Base-by-base conservation (phyloP, 1,140 invertebrate genomes). In the Bombus impatiens region DNA sequence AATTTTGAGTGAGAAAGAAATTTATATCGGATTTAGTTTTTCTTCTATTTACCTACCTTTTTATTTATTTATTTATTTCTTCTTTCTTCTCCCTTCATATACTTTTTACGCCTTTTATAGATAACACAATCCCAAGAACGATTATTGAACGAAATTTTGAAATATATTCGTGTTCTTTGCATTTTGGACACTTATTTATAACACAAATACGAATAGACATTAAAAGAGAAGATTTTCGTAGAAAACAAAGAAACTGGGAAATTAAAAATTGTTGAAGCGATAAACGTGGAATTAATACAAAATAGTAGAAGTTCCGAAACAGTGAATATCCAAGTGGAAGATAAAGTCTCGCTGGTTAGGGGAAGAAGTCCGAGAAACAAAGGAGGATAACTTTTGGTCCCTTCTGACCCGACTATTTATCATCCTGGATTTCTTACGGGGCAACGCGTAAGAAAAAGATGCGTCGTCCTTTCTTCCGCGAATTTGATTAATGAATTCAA, bases 401-500 rank as follows among this genome's bases (percentile, higher is more conserved):
- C 71, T 22, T 22, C 42, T 32, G 42, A 44, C 28, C 71, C 42
- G 71, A 15, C 44, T 74, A 74, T 74, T 74, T 74, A 74, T 74
- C 71, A 74, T 74, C 44, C 71, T 32, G 44, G n/a, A 74, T n/a
- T 47, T 44, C 71, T 74, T 44, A 47, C 42, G 42, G 42, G 8
- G 4, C 71, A 32, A 15, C 13, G 71, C n/a, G 42, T 22, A 44
- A 74, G n/a, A 74, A 74, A 74, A 74, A 74, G 28, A 44, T 22
- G 42, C 42, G 42, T 74, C 71, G 40, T 15, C 42, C 15, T 44
- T 74, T 32, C 42, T 32, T 74, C 42, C 71, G 1, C 15, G 42
- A 74, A 74, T 74, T 74, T 74, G 71, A 74, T 74, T 74, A 74
- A 74, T 74, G 71, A 74, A 44, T 74, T 74, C 71, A 74, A 74